Conservation (phyloP, 2,888 invertebrate species). For the Zonitis immaculata region DNA sequence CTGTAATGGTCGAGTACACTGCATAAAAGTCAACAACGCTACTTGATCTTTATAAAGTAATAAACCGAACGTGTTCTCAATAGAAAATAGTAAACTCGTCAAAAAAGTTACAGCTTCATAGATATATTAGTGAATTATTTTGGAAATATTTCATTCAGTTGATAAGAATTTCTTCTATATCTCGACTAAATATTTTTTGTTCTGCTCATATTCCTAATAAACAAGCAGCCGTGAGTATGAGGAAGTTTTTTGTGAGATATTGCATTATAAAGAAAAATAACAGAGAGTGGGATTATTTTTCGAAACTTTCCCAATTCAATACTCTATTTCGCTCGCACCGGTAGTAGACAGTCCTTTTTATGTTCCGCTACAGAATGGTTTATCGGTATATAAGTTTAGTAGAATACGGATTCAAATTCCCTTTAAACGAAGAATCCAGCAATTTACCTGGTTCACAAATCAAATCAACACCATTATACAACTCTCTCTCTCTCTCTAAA, state of each 20-base stretch:
- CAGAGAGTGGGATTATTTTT: too few species aligned
- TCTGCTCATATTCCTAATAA: too few species aligned
- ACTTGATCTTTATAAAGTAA: slow-evolving; percentile 37
- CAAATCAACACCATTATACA: not conserved
- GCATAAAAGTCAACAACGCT: slow-evolving; percentile 33
- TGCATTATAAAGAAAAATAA: too few species aligned
- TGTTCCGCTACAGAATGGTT: too few species aligned
- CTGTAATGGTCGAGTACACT: slow-evolving; percentile 25
- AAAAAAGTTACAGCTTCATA: slow-evolving; percentile 32
- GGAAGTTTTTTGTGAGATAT: not conserved
- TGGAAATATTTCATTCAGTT: slow-evolving; percentile 5
- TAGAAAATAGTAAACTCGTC: slow-evolving; percentile 34
- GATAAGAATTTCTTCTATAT: too few species aligned
- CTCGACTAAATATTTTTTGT: too few species aligned
- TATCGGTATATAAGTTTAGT: too few species aligned
- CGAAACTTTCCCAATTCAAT: too few species aligned
- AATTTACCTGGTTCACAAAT: slow-evolving; percentile 1
- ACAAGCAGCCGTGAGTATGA: too few species aligned
- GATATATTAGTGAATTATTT: slow-evolving; percentile 20
- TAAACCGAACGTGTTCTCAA: slow-evolving; percentile 33
- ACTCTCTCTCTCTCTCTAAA: not conserved
- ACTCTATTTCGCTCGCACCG: too few species aligned
- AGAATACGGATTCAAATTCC: not conserved
- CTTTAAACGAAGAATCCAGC: not conserved
- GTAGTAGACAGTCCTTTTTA: too few species aligned